Evolutionary conservation across 2,797 vertebrate species (phyloP).

Genomic region (Brachyrhaphis roseni): DNA sequence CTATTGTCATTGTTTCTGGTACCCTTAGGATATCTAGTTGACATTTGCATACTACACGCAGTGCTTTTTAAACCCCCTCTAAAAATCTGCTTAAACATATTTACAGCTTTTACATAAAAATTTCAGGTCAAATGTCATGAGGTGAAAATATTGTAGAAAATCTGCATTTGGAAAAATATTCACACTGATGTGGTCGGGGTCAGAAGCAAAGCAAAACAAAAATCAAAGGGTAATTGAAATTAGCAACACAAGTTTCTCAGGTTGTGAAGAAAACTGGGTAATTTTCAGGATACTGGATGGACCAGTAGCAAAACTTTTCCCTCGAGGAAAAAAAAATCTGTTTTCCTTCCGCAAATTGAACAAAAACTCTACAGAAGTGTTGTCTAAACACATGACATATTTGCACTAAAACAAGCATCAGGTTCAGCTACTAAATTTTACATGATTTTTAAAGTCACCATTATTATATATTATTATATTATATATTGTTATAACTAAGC

Average conservation of each 20-base stretch:
- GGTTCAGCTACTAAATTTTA: background rate
- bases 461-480: too few species aligned
- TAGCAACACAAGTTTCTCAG: background rate
- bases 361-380: background rate
- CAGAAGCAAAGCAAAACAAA: background rate
- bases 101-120: background rate
- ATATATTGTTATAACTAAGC: background rate
- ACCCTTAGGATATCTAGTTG: background rate
- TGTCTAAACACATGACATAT: background rate
- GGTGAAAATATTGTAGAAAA: background rate
- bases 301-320: background rate
- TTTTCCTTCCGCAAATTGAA: background rate
- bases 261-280: background rate
- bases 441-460: background rate
- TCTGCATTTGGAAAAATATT: background rate
- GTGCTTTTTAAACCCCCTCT: background rate
- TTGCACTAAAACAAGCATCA: background rate
- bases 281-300: background rate
- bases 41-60: background rate
- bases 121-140: background rate
- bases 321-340: background rate
- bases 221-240: background rate
- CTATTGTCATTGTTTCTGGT: background rate
- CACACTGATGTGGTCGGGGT: background rate
- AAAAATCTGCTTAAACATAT: background rate